Conservation (phyloP, 2,113 vertebrate species). For the Eudyptes chrysolophus region DNA sequence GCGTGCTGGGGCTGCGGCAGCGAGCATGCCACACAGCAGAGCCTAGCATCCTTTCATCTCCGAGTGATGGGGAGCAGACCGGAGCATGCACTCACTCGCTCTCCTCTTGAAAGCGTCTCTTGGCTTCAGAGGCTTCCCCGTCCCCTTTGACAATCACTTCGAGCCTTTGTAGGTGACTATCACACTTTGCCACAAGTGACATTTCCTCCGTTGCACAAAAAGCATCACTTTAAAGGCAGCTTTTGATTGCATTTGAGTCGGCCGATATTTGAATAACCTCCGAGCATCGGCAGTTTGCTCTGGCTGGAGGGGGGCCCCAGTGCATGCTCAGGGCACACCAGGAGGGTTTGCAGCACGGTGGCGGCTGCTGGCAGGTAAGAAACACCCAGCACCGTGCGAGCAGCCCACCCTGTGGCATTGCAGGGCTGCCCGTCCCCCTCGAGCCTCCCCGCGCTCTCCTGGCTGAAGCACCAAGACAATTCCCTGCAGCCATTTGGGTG, state of each 20-base stretch:
- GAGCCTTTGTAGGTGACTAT: background rate
- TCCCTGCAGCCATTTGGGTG: background rate
- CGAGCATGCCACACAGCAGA: background rate
- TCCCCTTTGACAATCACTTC: constrained; percentile 8
- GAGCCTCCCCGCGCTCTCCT: rapidly evolving
- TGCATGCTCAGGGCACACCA: background rate
- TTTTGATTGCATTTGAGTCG: background rate
- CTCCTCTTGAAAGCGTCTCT: constrained; percentile 38
- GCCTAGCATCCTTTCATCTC: background rate
- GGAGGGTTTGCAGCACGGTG: background rate
- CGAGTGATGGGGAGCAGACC: rapidly evolving
- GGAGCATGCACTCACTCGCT: rapidly evolving
- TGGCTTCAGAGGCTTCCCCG: background rate
- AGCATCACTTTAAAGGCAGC: constrained; percentile 1
- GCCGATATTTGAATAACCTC: background rate
- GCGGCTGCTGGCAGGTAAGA: background rate
- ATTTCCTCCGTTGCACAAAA: background rate
- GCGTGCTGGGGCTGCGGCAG: background rate
- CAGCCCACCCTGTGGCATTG: rapidly evolving
- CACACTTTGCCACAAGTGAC: background rate
- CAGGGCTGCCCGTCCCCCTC: background rate
- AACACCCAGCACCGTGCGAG: rapidly evolving
- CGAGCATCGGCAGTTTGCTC: background rate
- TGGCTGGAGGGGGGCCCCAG: background rate
- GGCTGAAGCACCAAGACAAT: background rate